Evolutionary conservation across 2,113 vertebrate species (phyloP).

Genomic region (Setophaga coronata): DNA sequence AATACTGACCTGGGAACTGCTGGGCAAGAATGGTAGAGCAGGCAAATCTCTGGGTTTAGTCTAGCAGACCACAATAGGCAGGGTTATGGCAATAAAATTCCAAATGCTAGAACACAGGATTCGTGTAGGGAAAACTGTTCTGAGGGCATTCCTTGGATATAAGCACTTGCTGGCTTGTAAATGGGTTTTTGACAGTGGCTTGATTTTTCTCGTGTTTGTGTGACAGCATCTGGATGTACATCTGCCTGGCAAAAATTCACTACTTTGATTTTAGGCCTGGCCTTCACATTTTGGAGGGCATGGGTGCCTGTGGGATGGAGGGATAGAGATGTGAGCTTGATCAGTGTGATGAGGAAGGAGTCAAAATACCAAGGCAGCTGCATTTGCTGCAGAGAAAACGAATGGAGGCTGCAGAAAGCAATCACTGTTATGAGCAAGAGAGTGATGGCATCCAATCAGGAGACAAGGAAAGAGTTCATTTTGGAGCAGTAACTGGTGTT

Average conservation of each 20-base stretch:
- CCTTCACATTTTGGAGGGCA: neutral
- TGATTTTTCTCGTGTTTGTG: neutral
- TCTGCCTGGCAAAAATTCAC: neutral
- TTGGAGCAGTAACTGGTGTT: conserved; percentile 7
- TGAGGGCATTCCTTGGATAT: neutral
- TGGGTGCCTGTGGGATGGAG: neutral
- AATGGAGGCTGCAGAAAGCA: neutral
- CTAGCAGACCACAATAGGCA: neutral
- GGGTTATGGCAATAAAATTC: neutral
- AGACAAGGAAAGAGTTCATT: conserved; percentile 26
- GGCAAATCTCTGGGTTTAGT: neutral
- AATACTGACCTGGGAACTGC: neutral
- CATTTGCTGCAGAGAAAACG: conserved; percentile 9
- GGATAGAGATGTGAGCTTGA: neutral
- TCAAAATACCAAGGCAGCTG: neutral
- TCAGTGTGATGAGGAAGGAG: neutral
- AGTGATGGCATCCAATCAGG: conserved; percentile 31
- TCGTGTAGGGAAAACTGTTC: neutral
- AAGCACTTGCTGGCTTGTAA: neutral
- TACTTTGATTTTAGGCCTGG: neutral
- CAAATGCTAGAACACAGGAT: neutral
- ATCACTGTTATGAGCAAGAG: conserved; percentile 17
- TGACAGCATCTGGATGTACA: neutral
- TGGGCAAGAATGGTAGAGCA: neutral
- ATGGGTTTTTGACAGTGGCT: neutral